These are phyloP conservation scores for Neelides sp. DNA, from an alignment of 1,140 invertebrate species.

Conservation along the genomic window DNA sequence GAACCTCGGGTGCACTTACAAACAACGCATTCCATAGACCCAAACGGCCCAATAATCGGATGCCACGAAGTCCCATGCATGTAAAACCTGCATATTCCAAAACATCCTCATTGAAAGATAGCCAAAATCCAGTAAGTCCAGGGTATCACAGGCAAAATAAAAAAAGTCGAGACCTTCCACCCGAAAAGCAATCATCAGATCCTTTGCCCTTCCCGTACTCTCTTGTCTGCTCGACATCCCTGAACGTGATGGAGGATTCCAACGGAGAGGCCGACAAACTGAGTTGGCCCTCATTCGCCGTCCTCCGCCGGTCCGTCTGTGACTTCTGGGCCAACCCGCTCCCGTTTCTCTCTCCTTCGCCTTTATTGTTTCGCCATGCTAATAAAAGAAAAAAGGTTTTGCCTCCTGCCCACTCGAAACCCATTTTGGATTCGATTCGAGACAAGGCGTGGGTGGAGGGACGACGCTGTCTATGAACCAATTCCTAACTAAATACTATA, in stretches of 20 bases:
- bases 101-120: background rate
- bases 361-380: slow-evolving; percentile 1
- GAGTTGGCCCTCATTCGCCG: background rate
- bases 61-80: slow-evolving; percentile 36
- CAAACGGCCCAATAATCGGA: slow-evolving; percentile 36
- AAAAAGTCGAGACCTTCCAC: slow-evolving; percentile 16
- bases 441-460: too few species aligned
- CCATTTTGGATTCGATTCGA: too few species aligned
- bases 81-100: slow-evolving; percentile 31
- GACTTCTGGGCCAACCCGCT: slow-evolving; percentile 2
- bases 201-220: background rate
- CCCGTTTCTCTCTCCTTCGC: background rate
- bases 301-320: background rate
- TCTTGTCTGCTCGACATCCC: slow-evolving; percentile 2
- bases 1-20: slow-evolving; percentile 33
- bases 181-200: slow-evolving; percentile 22
- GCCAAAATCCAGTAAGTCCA: background rate
- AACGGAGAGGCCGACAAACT: background rate
- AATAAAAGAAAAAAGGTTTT: background rate
- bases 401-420: background rate
- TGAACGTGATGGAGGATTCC: slow-evolving; percentile 11
- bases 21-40: slow-evolving; percentile 33
- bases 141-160: background rate
- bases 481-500: too few species aligned
- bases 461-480: too few species aligned